phyloP scores from a whole-genome alignment of 2,888 invertebrate genomes.

The Phaonia tiefii region DNA sequence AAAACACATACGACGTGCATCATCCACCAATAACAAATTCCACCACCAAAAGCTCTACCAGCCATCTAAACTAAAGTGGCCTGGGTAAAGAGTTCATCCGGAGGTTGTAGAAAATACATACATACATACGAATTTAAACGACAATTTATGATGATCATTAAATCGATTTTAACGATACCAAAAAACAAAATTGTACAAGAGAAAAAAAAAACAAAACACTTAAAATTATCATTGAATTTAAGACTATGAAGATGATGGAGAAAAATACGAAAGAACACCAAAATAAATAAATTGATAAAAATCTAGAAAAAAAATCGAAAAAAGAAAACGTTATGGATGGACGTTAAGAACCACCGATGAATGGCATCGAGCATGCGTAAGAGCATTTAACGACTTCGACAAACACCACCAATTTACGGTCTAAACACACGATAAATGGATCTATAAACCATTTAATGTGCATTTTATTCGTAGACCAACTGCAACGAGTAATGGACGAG shows the following conservation, averaged over 20 bases:
- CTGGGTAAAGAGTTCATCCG: constrained; percentile 30
- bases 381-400: too few species aligned
- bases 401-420: neutral
- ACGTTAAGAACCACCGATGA: too few species aligned
- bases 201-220: neutral
- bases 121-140: constrained; percentile 36
- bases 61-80: neutral
- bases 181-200: constrained; percentile 19
- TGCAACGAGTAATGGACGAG: too few species aligned
- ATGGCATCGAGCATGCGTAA: too few species aligned
- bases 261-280: neutral
- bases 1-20: neutral
- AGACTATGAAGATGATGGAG: too few species aligned
- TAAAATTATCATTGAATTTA: neutral
- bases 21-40: neutral
- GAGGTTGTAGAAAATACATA: constrained; percentile 32
- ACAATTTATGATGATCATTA: constrained; percentile 41
- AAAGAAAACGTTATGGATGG: neutral
- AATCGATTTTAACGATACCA: constrained; percentile 39
- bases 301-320: neutral
- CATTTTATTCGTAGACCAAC: too few species aligned
- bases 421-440: too few species aligned
- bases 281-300: constrained; percentile 16
- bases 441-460: constrained; percentile 46
- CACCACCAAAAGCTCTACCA: constrained; percentile 4